phyloP scores from a whole-genome alignment of 2,113 vertebrate genomes.

The Engystomops pustulosus region DNA sequence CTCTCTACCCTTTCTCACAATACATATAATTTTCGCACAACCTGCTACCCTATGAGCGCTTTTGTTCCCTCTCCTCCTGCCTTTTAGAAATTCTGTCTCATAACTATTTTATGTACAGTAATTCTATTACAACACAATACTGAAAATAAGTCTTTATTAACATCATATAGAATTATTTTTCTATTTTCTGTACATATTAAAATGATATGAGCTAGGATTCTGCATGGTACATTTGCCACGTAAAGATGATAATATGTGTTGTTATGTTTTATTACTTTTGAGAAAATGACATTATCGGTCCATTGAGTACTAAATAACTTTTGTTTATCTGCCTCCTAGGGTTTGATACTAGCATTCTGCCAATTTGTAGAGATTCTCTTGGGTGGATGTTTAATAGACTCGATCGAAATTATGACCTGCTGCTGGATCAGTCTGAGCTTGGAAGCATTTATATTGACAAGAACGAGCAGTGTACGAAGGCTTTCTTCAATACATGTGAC shows the following conservation, averaged over 20 bases:
- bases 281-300: slow-evolving; percentile 30
- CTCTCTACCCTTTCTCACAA: too few species aligned
- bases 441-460: slow-evolving; percentile 89
- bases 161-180: not conserved
- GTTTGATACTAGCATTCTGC: slow-evolving; percentile 87
- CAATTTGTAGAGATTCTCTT: slow-evolving; percentile 92
- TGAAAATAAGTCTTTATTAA: not conserved
- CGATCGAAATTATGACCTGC: slow-evolving; percentile 91
- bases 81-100: too few species aligned
- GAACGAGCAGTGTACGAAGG: slow-evolving; percentile 87
- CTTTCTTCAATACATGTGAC: slow-evolving; percentile 93
- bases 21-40: too few species aligned
- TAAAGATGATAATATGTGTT: not conserved
- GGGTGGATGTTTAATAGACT: slow-evolving; percentile 98
- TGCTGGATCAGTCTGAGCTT: slow-evolving; percentile 92
- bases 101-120: too few species aligned
- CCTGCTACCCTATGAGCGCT: too few species aligned
- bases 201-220: not conserved
- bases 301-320: slow-evolving; percentile 41
- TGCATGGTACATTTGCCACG: not conserved
- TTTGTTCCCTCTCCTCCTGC: too few species aligned
- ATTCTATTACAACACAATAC: too few species aligned
- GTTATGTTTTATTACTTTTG: slow-evolving; percentile 18
- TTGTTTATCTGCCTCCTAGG: slow-evolving; percentile 69
- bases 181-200: not conserved